Evolutionary conservation across 2,113 vertebrate genomes (phyloP), one percentile per base, ranked within the genome.

Genomic region (Anarhynchus alexandrinus): DNA sequence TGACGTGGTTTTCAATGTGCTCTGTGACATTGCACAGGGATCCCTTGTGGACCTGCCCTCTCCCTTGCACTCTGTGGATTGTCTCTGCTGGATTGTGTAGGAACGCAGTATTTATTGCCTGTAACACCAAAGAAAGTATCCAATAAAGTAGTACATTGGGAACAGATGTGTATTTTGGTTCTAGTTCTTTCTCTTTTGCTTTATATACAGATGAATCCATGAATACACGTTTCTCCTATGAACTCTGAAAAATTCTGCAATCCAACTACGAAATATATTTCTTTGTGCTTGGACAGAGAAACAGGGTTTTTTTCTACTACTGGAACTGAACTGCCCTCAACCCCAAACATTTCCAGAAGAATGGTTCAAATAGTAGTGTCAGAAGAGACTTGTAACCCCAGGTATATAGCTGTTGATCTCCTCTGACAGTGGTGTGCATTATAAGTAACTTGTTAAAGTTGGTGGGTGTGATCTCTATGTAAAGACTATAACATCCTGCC

Each of bases 21-120:
- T 49, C 61, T 85, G 59, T 26, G 0, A 0, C 0, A 0, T 11
- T 64, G 32, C 70, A 21, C 36, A 22, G 43, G 42, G 77, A 36
- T 14, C 55, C 67, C 55, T 11, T 21, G 23, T 19, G 86, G 66
- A 51, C 30, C 36, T 64, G 42, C 21, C 49, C 11, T 38, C 61
- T 80, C 27, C 36, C 29, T 27, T 30, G 57, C 10, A 8, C 20
- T 47, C 38, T 58, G 34, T 20, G 77, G 55, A 3, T 30, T 8
- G 5, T 30, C 42, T 62, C 36, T 43, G 38, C 20, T 72, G 22
- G 55, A 27, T 7, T 30, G 29, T 29, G 26, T 25, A 30, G 55
- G 54, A 89, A 2, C 57, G 29, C 20, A 10, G 2, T 59, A 21
- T 36, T 78, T 86, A 21, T 26, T 42, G 70, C 34, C 38, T 90